A percentile compares a stretch with the other conserved stretches of the same genome.
phyloP scores from a whole-genome alignment of 2,113 vertebrate genomes.

The Actenoides lindsayi region DNA sequence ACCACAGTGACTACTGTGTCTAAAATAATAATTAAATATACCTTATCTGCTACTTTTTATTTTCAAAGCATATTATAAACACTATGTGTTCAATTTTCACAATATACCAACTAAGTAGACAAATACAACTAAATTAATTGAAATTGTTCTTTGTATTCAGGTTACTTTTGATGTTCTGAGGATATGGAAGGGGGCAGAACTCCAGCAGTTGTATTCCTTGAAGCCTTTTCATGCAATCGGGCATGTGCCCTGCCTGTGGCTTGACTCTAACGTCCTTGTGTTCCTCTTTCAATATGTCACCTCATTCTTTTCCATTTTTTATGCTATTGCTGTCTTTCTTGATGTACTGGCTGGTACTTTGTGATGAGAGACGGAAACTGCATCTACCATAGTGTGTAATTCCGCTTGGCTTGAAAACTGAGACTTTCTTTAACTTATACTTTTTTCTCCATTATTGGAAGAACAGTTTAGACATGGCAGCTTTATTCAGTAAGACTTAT shows the following conservation, averaged over 20 bases:
- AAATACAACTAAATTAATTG: neutral
- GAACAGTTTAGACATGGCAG: neutral
- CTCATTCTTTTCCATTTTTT: neutral
- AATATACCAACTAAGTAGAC: neutral
- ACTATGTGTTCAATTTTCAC: neutral
- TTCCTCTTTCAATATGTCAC: neutral
- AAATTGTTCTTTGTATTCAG: neutral
- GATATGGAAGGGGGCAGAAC: neutral
- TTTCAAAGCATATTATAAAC: neutral
- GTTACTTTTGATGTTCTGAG: neutral
- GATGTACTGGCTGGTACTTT: neutral
- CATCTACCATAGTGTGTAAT: neutral
- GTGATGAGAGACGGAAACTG: neutral
- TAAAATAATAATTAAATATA: neutral
- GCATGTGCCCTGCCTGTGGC: rapidly evolving
- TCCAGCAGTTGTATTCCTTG: neutral
- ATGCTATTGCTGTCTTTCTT: neutral
- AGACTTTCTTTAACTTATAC: neutral
- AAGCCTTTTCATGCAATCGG: neutral
- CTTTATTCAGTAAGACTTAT: neutral
- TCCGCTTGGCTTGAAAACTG: neutral
- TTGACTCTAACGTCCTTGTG: neutral
- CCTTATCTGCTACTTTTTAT: neutral
- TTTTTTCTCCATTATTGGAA: neutral
- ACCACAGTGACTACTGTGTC: neutral